Evolutionary conservation across 1,140 invertebrate species (phyloP), one percentile per base, ranked within the genome.

Genomic region (Saxidomus purpurata): DNA sequence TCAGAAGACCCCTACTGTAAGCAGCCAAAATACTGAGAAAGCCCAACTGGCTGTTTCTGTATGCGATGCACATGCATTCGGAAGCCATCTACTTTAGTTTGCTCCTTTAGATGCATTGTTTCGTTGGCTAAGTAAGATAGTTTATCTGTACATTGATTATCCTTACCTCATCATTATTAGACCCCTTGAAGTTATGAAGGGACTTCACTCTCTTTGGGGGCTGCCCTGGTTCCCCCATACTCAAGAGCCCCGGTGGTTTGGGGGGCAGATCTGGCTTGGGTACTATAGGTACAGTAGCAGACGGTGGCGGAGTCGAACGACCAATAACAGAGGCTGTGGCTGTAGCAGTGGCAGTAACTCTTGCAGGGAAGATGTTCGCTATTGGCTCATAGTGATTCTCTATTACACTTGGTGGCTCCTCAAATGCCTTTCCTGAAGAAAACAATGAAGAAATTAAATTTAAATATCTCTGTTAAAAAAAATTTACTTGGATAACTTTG

Each of bases 161-260:
- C 92, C 96, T 95, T 96, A 98, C 98, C 97, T 99, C 99, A 96
- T 99, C 99, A 97, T 99, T 99, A 95, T 99, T 99, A 95, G 97
- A 98, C 74, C 98, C 98, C 96, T 98, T 98, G 95, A 99, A 99
- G 89, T 98, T 97, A 96, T 98, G 98, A 71, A 99, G 96, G 87
- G 98, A 98, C 95, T 98, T 97, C 15, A 99, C 98, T 67, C 94
- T 91, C 74, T 92, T 93, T 6, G 94, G 94, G 52, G 91, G 80
- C 89, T 90, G 90, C 59, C 90, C 87, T 47, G 88, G 84, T 38
- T 94, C 93, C 31, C 91, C 92, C 93, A 94, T 93, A 83, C 92
- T 93, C 6, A 76, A 76, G 13, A 92, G 83, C 61, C 89, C 84
- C 28, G 88, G 82, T 55, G 89, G 91, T 85, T 90, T 92, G 87